Conservation (phyloP, 2,888 invertebrate genomes). For the Macaria notata region DNA sequence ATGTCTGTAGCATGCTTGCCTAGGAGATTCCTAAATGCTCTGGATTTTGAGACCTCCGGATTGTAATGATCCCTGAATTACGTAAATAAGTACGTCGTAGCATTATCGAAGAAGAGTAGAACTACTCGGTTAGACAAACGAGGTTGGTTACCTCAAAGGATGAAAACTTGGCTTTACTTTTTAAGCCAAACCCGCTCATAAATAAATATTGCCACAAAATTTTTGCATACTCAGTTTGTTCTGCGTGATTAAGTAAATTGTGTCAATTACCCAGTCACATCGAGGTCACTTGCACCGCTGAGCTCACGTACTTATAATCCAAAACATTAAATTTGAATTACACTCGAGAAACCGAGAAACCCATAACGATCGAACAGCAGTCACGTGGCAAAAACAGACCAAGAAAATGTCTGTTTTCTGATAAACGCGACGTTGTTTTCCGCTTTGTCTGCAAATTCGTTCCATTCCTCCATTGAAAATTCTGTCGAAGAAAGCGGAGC, state of each 20-base stretch:
- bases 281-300: conserved; percentile 43
- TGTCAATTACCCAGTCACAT: conserved; percentile 16
- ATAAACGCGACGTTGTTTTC: conserved; percentile 14
- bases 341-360: conserved; percentile 18
- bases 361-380: conserved; percentile 35
- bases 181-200: too few relatives aligned
- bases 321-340: conserved; percentile 37
- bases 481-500: conserved; percentile 1
- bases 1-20: too few relatives aligned
- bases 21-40: too few relatives aligned
- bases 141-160: too few relatives aligned
- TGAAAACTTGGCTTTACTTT: too few relatives aligned
- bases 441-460: conserved; percentile 18
- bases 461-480: conserved; percentile 21
- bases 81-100: too few relatives aligned
- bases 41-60: too few relatives aligned
- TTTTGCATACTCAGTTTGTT: conserved; percentile 7
- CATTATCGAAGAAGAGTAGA: too few relatives aligned
- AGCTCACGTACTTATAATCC: conserved; percentile 40
- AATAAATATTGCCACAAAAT: too few relatives aligned
- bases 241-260: conserved; percentile 11
- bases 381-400: conserved; percentile 13
- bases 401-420: conserved; percentile 13
- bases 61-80: too few relatives aligned
- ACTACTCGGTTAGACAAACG: too few relatives aligned